Evolutionary conservation across 2,888 invertebrate species (phyloP).

Genomic region (Zele albiditarsus): DNA sequence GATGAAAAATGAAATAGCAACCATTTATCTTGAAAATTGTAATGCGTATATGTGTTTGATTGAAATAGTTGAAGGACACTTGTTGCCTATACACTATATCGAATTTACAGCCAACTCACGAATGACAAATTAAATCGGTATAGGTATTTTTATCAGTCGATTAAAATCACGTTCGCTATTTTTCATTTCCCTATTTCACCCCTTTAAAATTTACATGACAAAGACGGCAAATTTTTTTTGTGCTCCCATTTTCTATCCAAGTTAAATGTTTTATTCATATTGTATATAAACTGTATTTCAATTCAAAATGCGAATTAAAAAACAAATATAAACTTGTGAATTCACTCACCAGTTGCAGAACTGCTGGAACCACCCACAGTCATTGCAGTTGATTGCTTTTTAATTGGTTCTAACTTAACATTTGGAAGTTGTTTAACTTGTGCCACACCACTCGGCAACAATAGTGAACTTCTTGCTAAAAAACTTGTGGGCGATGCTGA

Average conservation of each 20-base stretch:
- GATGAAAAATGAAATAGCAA: background rate
- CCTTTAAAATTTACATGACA: background rate
- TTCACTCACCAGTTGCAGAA: slow-evolving; percentile 66
- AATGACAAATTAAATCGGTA: background rate
- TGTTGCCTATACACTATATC: background rate
- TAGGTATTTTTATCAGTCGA: too few species aligned
- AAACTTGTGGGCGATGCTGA: slow-evolving; percentile 56
- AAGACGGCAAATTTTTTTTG: too few species aligned
- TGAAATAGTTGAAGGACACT: background rate
- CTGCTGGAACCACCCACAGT: slow-evolving; percentile 53
- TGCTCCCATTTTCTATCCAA: too few species aligned
- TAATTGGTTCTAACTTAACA: slow-evolving; percentile 28
- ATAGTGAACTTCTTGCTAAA: slow-evolving; percentile 58
- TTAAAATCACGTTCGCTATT: too few species aligned
- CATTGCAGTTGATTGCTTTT: slow-evolving; percentile 18
- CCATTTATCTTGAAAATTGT: background rate
- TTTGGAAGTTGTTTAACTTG: slow-evolving; percentile 58
- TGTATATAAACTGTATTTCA: background rate
- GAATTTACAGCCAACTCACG: background rate
- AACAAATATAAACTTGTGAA: background rate
- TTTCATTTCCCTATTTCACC: too few species aligned
- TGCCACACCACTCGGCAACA: slow-evolving; percentile 62
- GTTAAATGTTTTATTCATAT: too few species aligned
- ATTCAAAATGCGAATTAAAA: background rate
- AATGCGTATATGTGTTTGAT: background rate